Base-by-base conservation (phyloP, 2,888 invertebrate species). In the Unio pictorum region DNA sequence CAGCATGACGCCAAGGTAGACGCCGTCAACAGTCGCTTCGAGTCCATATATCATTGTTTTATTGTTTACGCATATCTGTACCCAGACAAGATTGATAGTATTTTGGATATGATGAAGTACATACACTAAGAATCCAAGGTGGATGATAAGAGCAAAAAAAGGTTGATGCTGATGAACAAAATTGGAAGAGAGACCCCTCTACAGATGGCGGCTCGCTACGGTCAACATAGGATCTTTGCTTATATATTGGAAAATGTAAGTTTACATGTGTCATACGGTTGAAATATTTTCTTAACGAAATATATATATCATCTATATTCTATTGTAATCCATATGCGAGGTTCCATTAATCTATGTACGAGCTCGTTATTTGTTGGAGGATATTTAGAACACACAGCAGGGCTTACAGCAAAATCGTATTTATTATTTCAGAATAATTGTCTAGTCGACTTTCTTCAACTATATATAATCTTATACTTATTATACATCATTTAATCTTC, bases 131-230 rank as follows among this genome's bases (percentile, higher is more conserved):
- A 66, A 28, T 73, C 67, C 26, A 64, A 66, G 4, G 70, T 68
- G 54, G 45, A 45, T 45, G 72, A 74, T 20, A 45, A 45, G 45
- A 45, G 45, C 45, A 45, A 45, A 15, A 76, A 71, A 67, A 76
- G 74, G 61, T 72, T 81, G 4, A 82, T 82, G 83, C 70, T 82
- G 67, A 66, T 78, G 70, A 68, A 78, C 55, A 84, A 84, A 68
- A 56, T 72, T 5, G 72, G 75, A 1, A 54, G 66, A 3, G 61
- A 78, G 45, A 82, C 79, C 11, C 80, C 82, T 15, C 63, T 84
- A 11, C 82, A 81, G 61, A 74, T 83, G 15, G 79, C 83, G 1
- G 82, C 81, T 8, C 70, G 70, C 58, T 71, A 73, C 1, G 82
- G 82, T 2, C 76, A 79, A 55, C 75, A 75, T 54, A 75, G 72